phyloP scores from a whole-genome alignment of 2,113 vertebrate genomes.

The Hiodon alosoides region DNA sequence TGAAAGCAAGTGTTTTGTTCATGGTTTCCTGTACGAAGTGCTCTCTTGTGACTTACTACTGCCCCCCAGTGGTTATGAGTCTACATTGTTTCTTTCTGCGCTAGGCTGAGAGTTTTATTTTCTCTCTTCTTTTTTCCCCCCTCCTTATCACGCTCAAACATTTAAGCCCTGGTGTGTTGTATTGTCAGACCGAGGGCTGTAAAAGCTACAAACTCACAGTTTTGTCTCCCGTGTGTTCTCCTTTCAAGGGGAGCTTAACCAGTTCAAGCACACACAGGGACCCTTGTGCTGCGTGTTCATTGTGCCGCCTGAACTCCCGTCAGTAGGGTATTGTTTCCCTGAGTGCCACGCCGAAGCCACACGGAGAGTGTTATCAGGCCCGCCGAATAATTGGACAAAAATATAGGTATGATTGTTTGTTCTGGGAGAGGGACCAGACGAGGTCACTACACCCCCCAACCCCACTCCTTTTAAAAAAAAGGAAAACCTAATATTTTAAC shows the following conservation, averaged over 20 bases:
- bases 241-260: conserved; percentile 9
- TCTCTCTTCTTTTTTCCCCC: neutral
- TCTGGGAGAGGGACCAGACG: conserved; percentile 58
- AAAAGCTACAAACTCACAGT: neutral
- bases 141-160: conserved; percentile 13
- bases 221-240: conserved; percentile 13
- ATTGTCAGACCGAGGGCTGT: conserved; percentile 8
- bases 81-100: neutral
- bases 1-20: conserved; percentile 20
- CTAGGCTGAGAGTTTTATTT: neutral
- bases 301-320: neutral
- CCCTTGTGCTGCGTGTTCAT: neutral
- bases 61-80: conserved; percentile 6
- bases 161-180: conserved; percentile 6
- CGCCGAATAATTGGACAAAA: conserved; percentile 58
- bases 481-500: too few species aligned
- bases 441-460: conserved; percentile 32
- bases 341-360: neutral
- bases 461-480: neutral
- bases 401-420: conserved; percentile 73
- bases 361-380: neutral
- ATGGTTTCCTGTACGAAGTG: neutral
- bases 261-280: conserved; percentile 5
- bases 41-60: conserved; percentile 20
- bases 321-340: neutral